These are phyloP conservation scores for Pilophorus perplexus DNA, from an alignment of 2,888 invertebrate genomes.

Conservation along the genomic window DNA sequence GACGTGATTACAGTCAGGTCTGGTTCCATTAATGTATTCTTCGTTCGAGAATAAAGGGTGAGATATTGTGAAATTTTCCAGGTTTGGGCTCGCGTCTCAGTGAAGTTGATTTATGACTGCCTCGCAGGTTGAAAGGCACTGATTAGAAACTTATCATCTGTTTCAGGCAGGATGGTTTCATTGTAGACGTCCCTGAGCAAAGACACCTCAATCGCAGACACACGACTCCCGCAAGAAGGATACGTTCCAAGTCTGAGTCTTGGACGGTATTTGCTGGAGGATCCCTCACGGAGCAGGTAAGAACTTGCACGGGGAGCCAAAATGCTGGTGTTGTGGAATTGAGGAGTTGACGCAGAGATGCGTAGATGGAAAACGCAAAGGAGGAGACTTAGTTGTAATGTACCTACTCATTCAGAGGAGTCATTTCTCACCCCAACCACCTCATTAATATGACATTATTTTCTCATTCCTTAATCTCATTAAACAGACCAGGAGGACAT, in stretches of 20 bases:
- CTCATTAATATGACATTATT: background rate
- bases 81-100: background rate
- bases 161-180: slow-evolving; percentile 19
- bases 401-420: no score
- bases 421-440: background rate
- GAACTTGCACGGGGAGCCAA: no score
- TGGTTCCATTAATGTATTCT: slow-evolving; percentile 15
- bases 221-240: slow-evolving; percentile 11
- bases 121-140: no score
- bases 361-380: no score
- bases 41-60: slow-evolving; percentile 20
- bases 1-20: background rate
- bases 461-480: no score
- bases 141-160: background rate
- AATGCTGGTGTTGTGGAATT: no score
- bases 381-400: no score
- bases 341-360: no score
- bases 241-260: slow-evolving; percentile 45
- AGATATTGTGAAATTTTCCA: no score
- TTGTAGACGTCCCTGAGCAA: slow-evolving; percentile 27
- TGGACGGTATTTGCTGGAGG: slow-evolving; percentile 42
- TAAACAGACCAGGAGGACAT: no score
- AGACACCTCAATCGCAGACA: slow-evolving; percentile 13
- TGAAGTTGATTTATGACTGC: background rate
- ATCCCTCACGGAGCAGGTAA: slow-evolving; percentile 32